Conservation (phyloP, 2,888 invertebrate species). For the Limnephilus marmoratus region DNA sequence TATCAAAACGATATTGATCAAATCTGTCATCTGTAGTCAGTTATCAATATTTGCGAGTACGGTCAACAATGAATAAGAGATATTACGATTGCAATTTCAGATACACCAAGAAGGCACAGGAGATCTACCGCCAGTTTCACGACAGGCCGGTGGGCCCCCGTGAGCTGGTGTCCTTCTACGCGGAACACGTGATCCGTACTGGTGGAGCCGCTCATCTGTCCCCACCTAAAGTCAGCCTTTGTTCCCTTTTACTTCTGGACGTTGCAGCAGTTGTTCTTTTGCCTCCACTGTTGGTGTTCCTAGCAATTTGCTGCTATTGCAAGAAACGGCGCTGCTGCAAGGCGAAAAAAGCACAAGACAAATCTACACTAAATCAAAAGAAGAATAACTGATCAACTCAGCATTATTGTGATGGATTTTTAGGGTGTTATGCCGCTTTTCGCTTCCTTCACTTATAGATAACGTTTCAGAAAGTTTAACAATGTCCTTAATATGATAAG, state of each 20-base stretch:
- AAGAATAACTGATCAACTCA: too few species aligned
- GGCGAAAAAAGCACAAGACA: background rate
- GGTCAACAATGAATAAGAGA: too few species aligned
- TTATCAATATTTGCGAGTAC: too few species aligned
- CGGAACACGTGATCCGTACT: constrained; percentile 62
- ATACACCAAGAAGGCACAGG: constrained; percentile 59
- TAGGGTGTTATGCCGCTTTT: too few species aligned
- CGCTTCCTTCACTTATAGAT: too few species aligned
- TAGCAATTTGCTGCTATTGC: background rate
- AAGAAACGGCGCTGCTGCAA: background rate
- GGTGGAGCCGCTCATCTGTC: constrained; percentile 53
- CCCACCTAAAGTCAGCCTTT: constrained; percentile 49
- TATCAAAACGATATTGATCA: too few species aligned
- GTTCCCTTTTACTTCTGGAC: constrained; percentile 58
- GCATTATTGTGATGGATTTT: too few species aligned
- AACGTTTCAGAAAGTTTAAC: too few species aligned
- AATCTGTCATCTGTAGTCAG: too few species aligned
- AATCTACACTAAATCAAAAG: too few species aligned
- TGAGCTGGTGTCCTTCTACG: constrained; percentile 54
- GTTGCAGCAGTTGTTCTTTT: constrained; percentile 43
- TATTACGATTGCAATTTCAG: constrained; percentile 10
- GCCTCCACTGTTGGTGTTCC: constrained; percentile 34
- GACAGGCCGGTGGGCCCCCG: constrained; percentile 62
- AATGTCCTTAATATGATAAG: too few species aligned
- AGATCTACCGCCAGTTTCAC: constrained; percentile 45